Conservation (phyloP, 2,888 invertebrate species). For the Netelia inedita region DNA sequence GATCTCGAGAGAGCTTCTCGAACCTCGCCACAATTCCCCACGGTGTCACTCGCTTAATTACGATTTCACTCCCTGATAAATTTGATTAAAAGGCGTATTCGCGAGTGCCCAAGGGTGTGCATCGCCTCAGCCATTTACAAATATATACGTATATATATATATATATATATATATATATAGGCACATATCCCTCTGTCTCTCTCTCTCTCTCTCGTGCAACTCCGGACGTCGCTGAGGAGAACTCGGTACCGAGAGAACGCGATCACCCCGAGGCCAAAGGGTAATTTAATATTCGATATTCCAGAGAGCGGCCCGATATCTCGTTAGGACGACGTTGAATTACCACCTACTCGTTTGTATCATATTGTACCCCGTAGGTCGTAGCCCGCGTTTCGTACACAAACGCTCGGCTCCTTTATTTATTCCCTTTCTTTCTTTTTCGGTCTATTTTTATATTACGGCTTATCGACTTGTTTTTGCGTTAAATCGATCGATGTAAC, state of each 20-base stretch:
- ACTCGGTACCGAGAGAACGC: too few species aligned
- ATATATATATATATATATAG: background rate
- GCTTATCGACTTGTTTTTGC: too few species aligned
- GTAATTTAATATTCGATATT: slow-evolving; percentile 66
- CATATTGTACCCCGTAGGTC: slow-evolving; percentile 14
- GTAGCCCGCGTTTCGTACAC: background rate
- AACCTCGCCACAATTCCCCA: slow-evolving; percentile 64
- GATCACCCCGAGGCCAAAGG: slow-evolving; percentile 47
- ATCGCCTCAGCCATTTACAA: background rate
- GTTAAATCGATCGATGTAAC: too few species aligned
- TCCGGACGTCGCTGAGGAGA: too few species aligned
- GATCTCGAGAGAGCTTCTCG: slow-evolving; percentile 29
- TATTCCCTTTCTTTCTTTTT: too few species aligned
- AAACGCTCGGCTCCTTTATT: background rate
- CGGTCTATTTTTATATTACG: too few species aligned
- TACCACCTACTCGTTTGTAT: slow-evolving; percentile 25
- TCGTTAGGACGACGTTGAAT: slow-evolving; percentile 51
- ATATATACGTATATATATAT: slow-evolving; percentile 7
- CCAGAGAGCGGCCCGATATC: slow-evolving; percentile 51
- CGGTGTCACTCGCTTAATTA: slow-evolving; percentile 69
- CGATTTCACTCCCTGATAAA: slow-evolving; percentile 70
- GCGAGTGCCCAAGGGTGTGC: slow-evolving; percentile 59
- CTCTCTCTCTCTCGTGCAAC: slow-evolving; percentile 25
- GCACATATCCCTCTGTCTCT: too few species aligned
- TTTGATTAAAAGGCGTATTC: slow-evolving; percentile 70